phyloP scores from a whole-genome alignment of 2,888 invertebrate genomes.

The Diaphora mendica region DNA sequence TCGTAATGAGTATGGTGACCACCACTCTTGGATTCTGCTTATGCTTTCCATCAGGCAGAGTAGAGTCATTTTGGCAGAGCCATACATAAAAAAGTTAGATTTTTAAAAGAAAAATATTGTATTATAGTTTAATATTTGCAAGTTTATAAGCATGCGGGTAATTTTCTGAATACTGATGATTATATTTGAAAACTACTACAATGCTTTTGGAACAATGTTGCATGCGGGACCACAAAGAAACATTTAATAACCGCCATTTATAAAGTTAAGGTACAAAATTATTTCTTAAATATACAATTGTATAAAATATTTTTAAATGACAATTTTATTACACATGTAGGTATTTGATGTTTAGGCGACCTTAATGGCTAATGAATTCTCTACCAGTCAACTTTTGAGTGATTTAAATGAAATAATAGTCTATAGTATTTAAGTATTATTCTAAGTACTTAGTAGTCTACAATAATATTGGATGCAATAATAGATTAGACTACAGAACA shows the following conservation, averaged over 20 bases:
- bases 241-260: neutral
- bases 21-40: no score
- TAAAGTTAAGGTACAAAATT: neutral
- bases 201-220: neutral
- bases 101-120: neutral
- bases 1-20: no score
- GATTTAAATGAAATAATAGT: no score
- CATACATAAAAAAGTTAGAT: neutral
- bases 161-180: neutral
- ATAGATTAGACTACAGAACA: no score
- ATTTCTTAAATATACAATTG: neutral
- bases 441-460: no score
- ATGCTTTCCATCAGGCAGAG: no score
- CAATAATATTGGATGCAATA: no score
- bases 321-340: neutral
- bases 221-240: conserved; percentile 1
- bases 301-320: neutral
- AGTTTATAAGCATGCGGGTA: neutral
- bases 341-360: neutral
- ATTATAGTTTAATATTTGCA: neutral
- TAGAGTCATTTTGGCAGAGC: no score
- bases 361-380: no score
- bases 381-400: no score
- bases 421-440: no score
- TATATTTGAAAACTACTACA: neutral